Evolutionary conservation across 2,113 vertebrate genomes (phyloP), one percentile per base, ranked within the genome.

Genomic region (Onychostruthus taczanowskii): DNA sequence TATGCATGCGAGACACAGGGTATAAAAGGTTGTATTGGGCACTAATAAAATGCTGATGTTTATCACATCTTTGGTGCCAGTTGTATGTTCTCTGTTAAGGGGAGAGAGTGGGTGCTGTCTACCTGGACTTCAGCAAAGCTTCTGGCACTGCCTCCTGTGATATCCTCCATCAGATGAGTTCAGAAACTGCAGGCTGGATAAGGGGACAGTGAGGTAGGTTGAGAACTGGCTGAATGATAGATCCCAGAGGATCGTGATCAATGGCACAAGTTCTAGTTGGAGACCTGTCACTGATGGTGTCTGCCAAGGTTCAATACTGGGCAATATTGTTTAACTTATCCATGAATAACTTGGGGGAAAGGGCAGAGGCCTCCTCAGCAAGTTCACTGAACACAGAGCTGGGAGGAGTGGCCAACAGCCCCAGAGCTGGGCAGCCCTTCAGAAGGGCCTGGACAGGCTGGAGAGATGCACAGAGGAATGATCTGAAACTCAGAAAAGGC

Each of bases 301-400:
- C 46, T 3, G 0, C 23, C 10, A 69, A 15, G 22, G 33, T 18
- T 61, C 39, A 27, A 23, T 12, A 33, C 14, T 39, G 37, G 9
- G 26, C 35, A 22, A 10, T 7, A 18, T 8, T 59, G 1, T 37
- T 59, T 15, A 33, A 44, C 1, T 18, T 2, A 15, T 3, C 1
- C 31, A 22, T 52, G 1, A 44, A 0, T 52, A 22, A 1, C 27
- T 31, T 35, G 37, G 13, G 22, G 26, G 53, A 41, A 37, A 35
- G 37, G 8, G 44, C 37, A 59, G 72, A 17, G 26, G 53, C 15
- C 44, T 66, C 62, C 61, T 58, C 44, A 67, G 72, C 0, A 26
- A 59, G 44, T 2, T 76, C 69, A 6, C 50, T 24, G 70, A 5
- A 14, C 70, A 19, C 59, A 58, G 7, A 50, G 70, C 70, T 75